A percentile compares a stretch with the other conserved stretches of the same genome.
phyloP scores from a whole-genome alignment of 2,113 vertebrate genomes.

The Triplophysa siluroides region DNA sequence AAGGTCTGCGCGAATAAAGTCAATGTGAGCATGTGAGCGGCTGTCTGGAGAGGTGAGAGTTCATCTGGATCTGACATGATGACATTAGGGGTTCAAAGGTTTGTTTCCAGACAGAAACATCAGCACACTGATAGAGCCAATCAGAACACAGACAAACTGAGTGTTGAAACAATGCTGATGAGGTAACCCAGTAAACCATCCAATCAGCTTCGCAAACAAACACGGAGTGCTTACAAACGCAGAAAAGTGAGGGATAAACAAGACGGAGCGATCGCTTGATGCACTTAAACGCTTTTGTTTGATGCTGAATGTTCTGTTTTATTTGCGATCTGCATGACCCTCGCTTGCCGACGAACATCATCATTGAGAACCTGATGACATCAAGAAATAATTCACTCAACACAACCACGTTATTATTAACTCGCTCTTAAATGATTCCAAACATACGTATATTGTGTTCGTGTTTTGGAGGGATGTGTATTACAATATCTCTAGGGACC shows the following conservation, averaged over 20 bases:
- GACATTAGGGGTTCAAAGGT: constrained; percentile 61
- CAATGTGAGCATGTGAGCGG: constrained; percentile 30
- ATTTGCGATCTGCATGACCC: no score
- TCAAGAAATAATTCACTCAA: no score
- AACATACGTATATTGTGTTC: no score
- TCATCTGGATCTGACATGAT: constrained; percentile 43
- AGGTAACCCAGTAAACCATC: constrained; percentile 60
- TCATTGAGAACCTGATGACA: no score
- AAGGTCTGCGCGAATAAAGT: constrained; percentile 28
- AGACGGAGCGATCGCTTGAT: background rate
- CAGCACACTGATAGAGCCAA: constrained; percentile 59
- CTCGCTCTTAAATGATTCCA: no score
- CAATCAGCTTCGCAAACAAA: constrained; percentile 24
- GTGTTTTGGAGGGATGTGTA: no score
- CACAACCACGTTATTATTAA: no score
- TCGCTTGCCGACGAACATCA: no score
- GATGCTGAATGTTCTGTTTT: no score
- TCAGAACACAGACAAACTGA: constrained; percentile 54
- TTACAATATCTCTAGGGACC: no score
- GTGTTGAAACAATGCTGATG: constrained; percentile 72
- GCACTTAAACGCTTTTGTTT: background rate
- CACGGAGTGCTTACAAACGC: constrained; percentile 1
- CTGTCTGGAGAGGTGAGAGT: constrained; percentile 9
- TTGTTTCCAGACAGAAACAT: constrained; percentile 64
- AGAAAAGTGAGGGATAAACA: constrained; percentile 15